Conservation (phyloP, 2,797 vertebrate species). For the Cyprinodon diabolis region DNA sequence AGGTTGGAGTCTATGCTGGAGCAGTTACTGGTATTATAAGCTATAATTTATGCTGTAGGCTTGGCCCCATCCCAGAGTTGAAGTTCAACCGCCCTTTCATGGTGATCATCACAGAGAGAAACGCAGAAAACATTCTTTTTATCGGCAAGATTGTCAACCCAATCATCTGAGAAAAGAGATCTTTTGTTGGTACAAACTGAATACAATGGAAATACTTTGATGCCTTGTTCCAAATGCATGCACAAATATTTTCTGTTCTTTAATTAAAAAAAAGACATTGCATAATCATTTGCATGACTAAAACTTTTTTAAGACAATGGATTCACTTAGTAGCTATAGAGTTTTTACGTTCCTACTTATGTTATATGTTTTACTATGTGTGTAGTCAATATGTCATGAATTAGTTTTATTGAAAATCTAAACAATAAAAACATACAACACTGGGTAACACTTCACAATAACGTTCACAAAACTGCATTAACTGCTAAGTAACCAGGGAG, state of each 20-base stretch:
- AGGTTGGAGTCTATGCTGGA: too few relatives aligned
- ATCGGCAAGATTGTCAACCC: constrained; percentile 77
- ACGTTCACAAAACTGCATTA: too few relatives aligned
- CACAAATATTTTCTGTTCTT: background rate
- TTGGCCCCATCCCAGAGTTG: constrained; percentile 11
- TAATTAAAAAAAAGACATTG: background rate
- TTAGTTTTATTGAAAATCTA: too few relatives aligned
- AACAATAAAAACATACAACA: too few relatives aligned
- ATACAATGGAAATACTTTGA: constrained; percentile 12
- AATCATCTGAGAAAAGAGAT: constrained; percentile 48
- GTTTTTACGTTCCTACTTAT: background rate
- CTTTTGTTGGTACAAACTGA: constrained; percentile 22
- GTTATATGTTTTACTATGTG: too few relatives aligned
- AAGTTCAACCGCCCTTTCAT: too few relatives aligned
- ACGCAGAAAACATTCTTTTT: background rate
- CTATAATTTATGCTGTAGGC: too few relatives aligned
- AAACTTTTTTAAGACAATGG: background rate
- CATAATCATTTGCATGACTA: background rate
- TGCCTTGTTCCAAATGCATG: constrained; percentile 4
- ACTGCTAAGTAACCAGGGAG: too few relatives aligned
- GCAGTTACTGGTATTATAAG: too few relatives aligned
- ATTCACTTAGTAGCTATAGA: background rate
- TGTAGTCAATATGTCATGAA: too few relatives aligned
- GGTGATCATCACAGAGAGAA: too few relatives aligned
- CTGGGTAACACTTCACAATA: too few relatives aligned